A percentile compares a stretch with the other conserved stretches of the same genome.
Conservation (phyloP, 2,888 invertebrate species). For the Drosophila merina region DNA sequence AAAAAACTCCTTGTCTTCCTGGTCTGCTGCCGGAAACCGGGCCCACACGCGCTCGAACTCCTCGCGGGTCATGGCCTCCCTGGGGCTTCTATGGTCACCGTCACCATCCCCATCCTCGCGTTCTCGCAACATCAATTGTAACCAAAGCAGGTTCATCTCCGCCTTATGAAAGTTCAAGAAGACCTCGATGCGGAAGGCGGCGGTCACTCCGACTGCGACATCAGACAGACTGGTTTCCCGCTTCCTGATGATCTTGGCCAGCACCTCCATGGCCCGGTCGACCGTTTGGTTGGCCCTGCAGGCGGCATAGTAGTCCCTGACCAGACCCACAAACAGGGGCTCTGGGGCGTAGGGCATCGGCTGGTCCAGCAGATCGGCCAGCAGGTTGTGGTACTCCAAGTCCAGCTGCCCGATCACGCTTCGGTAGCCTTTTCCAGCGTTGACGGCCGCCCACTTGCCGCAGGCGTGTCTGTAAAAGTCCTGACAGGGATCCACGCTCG, state of each 20-base stretch:
- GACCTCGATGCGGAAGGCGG: slow-evolving; percentile 17
- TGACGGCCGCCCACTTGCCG: slow-evolving; percentile 44
- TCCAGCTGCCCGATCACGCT: slow-evolving; percentile 51
- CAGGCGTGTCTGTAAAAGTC: slow-evolving; percentile 62
- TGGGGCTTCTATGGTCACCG: neutral
- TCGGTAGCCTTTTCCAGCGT: slow-evolving; percentile 13
- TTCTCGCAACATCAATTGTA: neutral
- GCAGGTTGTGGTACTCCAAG: slow-evolving; percentile 33
- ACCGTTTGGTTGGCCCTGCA: slow-evolving; percentile 27
- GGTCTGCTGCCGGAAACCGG: accelerated
- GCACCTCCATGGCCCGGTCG: slow-evolving; percentile 11
- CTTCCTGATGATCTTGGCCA: slow-evolving; percentile 21
- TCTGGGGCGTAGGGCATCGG: slow-evolving; percentile 4
- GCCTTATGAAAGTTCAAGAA: neutral
- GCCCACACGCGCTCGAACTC: slow-evolving; percentile 19
- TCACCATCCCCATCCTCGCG: neutral
- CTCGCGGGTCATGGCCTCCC: neutral
- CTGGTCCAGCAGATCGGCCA: slow-evolving; percentile 23
- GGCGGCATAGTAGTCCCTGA: slow-evolving; percentile 43
- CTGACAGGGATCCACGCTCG: slow-evolving; percentile 22
- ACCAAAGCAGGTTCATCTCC: neutral
- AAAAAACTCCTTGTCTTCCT: neutral
- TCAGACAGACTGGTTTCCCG: neutral
- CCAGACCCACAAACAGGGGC: slow-evolving; percentile 35
- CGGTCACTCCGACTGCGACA: slow-evolving; percentile 13